Base-by-base conservation (phyloP, 2,888 invertebrate species). In the Holacanthella duospinosa region DNA sequence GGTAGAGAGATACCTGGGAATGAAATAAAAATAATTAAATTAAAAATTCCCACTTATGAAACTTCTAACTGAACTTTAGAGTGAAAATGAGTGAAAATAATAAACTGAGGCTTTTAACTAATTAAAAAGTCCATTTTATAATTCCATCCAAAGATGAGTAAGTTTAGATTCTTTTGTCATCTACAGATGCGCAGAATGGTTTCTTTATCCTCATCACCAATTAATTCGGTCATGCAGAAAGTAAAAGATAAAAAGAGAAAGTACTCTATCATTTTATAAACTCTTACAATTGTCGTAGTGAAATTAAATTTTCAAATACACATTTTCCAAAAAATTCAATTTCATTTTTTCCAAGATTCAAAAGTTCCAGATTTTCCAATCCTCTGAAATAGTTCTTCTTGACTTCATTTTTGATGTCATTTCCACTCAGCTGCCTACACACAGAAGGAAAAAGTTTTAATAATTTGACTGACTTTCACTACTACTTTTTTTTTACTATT, bases 331-430 rank as follows among this genome's bases (percentile, higher is more conserved):
- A 75, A 58, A 60, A 67, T 61, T 71, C 74, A 68, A 77, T 79
- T 75, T 74, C 74, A 72, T 82, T 82, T 59, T 79, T 77, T 26
- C 79, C 78, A 74, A 82, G 71, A 3, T 80, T 81, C 59, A 82
- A 73, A n/a, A 77, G 78, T 29, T 75, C 74, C 28, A 82, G 69
- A 21, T 76, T 74, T 1, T 65, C 62, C 60, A 81, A 69, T 25
- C 69, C 71, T 2, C 79, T 78, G 69, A 81, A 78, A 78, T 64
- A 60, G n/a, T n/a, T n/a, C 0, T 62, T 62, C 6, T 43, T 29
- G 12, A 54, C 43, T 24, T 69, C 36, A 24, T 19, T 44, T 43
- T 64, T 56, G 29, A 72, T 67, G 48, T 64, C 60, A 55, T 72
- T 72, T 60, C 63, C 63, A 61, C 66, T 71, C 61, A 72, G 60